A percentile compares a stretch with the other conserved stretches of the same genome.
Evolutionary conservation across 2,888 invertebrate species (phyloP).

Genomic region (Spisula solida): DNA sequence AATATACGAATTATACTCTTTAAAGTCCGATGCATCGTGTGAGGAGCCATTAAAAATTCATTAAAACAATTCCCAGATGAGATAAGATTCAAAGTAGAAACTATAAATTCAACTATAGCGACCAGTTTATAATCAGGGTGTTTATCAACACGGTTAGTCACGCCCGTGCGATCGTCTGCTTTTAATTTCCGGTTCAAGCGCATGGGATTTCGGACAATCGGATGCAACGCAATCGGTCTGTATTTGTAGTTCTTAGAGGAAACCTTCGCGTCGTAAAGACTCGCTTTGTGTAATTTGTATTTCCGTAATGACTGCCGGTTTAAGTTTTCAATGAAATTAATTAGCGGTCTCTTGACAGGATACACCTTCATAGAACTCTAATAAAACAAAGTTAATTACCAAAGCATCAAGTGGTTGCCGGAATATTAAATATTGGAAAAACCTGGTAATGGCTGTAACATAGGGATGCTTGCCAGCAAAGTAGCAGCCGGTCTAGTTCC

Average conservation of each 20-base stretch:
- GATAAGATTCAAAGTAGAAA: neutral
- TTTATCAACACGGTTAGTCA: neutral
- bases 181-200: slow-evolving; percentile 43
- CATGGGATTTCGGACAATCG: neutral
- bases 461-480: neutral
- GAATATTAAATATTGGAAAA: slow-evolving; percentile 8
- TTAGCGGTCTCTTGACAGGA: slow-evolving; percentile 24
- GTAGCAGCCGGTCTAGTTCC: slow-evolving; percentile 8
- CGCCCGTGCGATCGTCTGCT: neutral
- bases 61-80: slow-evolving; percentile 8
- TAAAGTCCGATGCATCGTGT: neutral
- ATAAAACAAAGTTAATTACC: slow-evolving; percentile 44
- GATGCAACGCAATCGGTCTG: neutral
- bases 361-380: slow-evolving; percentile 34
- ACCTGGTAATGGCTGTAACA: neutral
- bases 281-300: slow-evolving; percentile 27
- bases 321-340: slow-evolving; percentile 35
- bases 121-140: neutral
- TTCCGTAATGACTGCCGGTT: slow-evolving; percentile 28
- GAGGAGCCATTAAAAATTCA: slow-evolving; percentile 32
- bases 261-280: neutral
- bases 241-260: neutral
- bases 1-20: slow-evolving; percentile 20
- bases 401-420: neutral
- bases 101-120: neutral